Evolutionary conservation across 1,140 invertebrate species (phyloP), one percentile per base, ranked within the genome.

Genomic region (Macrotrachela quadricornifera): DNA sequence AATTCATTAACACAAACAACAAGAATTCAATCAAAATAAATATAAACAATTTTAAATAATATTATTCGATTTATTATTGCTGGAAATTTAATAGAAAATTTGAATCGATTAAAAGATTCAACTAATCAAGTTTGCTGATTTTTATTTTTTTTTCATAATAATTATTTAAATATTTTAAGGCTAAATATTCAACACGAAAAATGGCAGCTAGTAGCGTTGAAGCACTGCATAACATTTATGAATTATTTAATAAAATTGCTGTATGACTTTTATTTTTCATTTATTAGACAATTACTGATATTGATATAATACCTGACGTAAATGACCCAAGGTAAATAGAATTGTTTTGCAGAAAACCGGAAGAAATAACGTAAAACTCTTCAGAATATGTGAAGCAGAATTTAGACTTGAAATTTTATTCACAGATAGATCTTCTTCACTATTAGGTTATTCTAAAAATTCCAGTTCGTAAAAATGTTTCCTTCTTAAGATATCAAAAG

Each of bases 261-360:
- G 18, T 73, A 38, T 48, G 57, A 61, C 18, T 59, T n/a, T n/a
- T n/a, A n/a, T n/a, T n/a, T n/a, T n/a, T n/a, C n/a, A n/a, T n/a
- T n/a, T n/a, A n/a, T n/a, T n/a, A 73, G 71, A 55, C 55, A 0
- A 63, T 52, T 56, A 59, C 73, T 18, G 71, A 77, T 55, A 76
- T 90, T 16, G 82, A 87, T 64, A 55, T 92, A 9, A 85, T 94
- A 82, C 82, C 86, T 11, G 73, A 72, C 15, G 78, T 82, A 61
- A 79, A 78, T 71, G 88, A 94, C 72, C 84, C 85, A 11, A 75
- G 80, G 21, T 30, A 30, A 30, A 30, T 30, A 4, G 21, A 4
- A 30, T n/a, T n/a, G n/a, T n/a, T n/a, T n/a, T n/a, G n/a, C n/a
- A n/a, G n/a, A n/a, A n/a, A n/a, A n/a, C n/a, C n/a, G n/a, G n/a